Conservation (phyloP, 1,140 invertebrate genomes). For the Bombus huntii region DNA sequence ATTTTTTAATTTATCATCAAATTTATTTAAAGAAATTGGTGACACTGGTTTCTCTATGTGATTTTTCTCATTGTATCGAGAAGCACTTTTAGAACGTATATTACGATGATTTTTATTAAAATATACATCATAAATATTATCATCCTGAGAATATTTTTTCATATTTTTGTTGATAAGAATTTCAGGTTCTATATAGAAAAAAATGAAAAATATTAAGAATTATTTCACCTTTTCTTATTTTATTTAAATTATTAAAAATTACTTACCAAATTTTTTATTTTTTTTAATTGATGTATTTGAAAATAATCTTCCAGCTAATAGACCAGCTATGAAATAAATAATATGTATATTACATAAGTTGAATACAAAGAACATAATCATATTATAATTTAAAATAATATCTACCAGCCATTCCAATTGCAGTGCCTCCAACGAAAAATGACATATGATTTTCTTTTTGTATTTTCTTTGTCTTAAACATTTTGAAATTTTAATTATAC, state of each 20-base stretch:
- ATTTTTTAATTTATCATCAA: background rate
- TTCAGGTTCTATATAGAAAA: background rate
- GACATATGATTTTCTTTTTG: background rate
- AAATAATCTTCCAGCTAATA: slow-evolving; percentile 37
- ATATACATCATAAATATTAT: background rate
- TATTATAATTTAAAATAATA: background rate
- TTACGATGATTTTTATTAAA: background rate
- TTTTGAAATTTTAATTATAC: slow-evolving; percentile 2
- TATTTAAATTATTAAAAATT: slow-evolving; percentile 1
- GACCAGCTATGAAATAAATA: slow-evolving; percentile 11
- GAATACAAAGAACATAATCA: background rate
- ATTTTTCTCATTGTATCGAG: background rate
- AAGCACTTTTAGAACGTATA: slow-evolving; percentile 13
- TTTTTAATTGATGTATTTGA: background rate
- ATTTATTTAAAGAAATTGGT: background rate
- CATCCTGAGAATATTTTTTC: slow-evolving; percentile 9
- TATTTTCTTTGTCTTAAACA: slow-evolving; percentile 8
- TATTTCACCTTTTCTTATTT: background rate
- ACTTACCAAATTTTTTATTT: slow-evolving; percentile 12
- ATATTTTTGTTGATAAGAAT: background rate
- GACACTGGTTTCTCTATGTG: background rate
- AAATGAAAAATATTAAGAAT: background rate
- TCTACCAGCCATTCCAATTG: slow-evolving; percentile 21
- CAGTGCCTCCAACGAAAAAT: slow-evolving; percentile 12
- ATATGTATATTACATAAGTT: background rate